Evolutionary conservation across 2,797 vertebrate species (phyloP).

Genomic region (Onychomys torridus): DNA sequence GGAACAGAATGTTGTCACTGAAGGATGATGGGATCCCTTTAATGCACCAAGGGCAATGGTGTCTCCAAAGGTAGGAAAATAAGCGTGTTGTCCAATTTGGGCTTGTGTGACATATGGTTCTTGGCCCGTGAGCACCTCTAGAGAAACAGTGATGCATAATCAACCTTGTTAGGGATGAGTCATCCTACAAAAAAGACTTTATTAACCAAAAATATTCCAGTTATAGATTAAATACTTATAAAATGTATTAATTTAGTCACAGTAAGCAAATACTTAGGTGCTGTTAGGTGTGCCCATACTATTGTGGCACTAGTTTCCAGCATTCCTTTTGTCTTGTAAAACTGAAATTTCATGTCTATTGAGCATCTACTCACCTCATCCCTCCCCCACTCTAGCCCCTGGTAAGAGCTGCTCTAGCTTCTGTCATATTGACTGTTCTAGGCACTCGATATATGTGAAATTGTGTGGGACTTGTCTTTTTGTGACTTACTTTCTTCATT

Average conservation of each 20-base stretch:
- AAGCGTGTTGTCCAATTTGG: too few relatives aligned
- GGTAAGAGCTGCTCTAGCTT: background rate
- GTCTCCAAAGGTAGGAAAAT: too few relatives aligned
- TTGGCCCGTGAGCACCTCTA: too few relatives aligned
- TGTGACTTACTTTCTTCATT: background rate
- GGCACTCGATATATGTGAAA: background rate
- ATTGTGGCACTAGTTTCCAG: background rate
- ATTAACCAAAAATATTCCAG: background rate
- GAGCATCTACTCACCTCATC: background rate
- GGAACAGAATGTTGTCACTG: too few relatives aligned
- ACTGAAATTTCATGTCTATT: background rate
- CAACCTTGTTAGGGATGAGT: too few relatives aligned
- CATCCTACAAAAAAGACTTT: too few relatives aligned
- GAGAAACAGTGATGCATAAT: too few relatives aligned
- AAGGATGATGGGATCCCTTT: too few relatives aligned
- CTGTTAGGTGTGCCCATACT: background rate
- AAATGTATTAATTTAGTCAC: slow-evolving; percentile 5
- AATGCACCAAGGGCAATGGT: too few relatives aligned
- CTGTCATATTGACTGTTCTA: background rate
- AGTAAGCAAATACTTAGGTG: background rate
- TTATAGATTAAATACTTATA: background rate
- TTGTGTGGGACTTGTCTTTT: background rate
- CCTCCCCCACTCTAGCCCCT: background rate
- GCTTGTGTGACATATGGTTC: too few relatives aligned
- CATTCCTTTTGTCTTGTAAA: background rate